phyloP scores from a whole-genome alignment of 2,113 vertebrate species.

The Petrocephalus microphthalmus region DNA sequence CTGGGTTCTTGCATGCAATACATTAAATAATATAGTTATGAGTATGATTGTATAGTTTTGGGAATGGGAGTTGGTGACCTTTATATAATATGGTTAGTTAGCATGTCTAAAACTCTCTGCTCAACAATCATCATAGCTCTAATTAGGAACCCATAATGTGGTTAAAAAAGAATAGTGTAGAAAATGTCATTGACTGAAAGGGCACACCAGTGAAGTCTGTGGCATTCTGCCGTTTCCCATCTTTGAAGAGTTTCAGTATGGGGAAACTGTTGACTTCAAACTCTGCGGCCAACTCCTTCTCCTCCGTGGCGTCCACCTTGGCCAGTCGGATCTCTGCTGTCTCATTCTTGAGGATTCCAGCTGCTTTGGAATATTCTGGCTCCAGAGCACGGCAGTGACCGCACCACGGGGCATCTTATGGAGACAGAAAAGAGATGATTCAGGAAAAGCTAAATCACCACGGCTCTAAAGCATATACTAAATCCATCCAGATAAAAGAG shows the following conservation, averaged over 20 bases:
- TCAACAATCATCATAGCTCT: neutral
- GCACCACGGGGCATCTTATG: slow-evolving; percentile 80
- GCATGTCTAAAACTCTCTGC: neutral
- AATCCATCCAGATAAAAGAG: neutral
- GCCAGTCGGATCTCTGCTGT: slow-evolving; percentile 54
- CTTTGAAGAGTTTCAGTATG: slow-evolving; percentile 69
- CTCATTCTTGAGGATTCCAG: slow-evolving; percentile 57
- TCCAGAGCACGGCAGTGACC: slow-evolving; percentile 74
- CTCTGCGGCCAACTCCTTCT: slow-evolving; percentile 66
- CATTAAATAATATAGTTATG: neutral
- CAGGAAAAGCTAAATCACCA: neutral
- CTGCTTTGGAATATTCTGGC: slow-evolving; percentile 67
- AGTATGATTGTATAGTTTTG: neutral
- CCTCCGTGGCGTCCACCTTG: slow-evolving; percentile 71
- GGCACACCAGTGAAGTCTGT: slow-evolving; percentile 59
- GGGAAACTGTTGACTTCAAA: slow-evolving; percentile 70
- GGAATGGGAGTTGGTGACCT: neutral
- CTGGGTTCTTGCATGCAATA: neutral
- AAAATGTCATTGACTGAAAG: neutral
- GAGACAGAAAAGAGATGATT: neutral
- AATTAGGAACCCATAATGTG: neutral
- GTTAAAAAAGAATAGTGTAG: neutral
- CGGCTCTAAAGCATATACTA: neutral
- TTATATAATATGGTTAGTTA: neutral
- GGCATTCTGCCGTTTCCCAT: slow-evolving; percentile 67